These are phyloP conservation scores for Synergus umbraculus DNA, from an alignment of 2,888 invertebrate species.

Conservation along the genomic window DNA sequence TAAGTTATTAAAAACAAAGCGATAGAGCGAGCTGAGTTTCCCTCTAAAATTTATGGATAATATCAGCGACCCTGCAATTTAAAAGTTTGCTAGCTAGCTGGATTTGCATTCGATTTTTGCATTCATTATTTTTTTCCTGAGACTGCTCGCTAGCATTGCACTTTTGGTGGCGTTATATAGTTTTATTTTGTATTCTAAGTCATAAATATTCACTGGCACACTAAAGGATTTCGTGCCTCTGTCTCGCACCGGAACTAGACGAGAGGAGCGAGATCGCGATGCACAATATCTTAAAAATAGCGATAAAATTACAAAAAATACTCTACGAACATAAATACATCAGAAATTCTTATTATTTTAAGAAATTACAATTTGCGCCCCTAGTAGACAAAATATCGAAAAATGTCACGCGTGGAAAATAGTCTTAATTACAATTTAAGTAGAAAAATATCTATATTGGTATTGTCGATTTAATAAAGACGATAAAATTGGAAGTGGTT, in stretches of 20 bases:
- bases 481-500: not conserved
- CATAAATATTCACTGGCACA: conserved; percentile 37
- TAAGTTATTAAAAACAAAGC: not conserved
- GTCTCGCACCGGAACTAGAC: conserved; percentile 18
- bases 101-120: conserved; percentile 12
- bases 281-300: conserved; percentile 29
- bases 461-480: conserved; percentile 15
- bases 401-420: conserved; percentile 8
- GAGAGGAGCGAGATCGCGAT: conserved; percentile 11
- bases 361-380: conserved; percentile 32
- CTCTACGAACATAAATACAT: conserved; percentile 32
- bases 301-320: conserved; percentile 12
- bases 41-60: conserved; percentile 16
- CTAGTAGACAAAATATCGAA: conserved; percentile 2
- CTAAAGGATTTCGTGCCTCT: conserved; percentile 11
- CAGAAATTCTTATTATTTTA: not conserved
- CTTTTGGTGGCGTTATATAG: conserved; percentile 24
- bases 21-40: conserved; percentile 38
- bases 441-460: conserved; percentile 29
- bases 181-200: conserved; percentile 30
- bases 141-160: conserved; percentile 33
- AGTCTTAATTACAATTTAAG: not conserved
- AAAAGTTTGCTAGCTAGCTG: conserved; percentile 30
- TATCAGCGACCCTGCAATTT: conserved; percentile 9
- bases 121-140: not conserved